phyloP scores from a whole-genome alignment of 53 echinoderm and acorn worm species.

The Temnopleurus reevesii region DNA sequence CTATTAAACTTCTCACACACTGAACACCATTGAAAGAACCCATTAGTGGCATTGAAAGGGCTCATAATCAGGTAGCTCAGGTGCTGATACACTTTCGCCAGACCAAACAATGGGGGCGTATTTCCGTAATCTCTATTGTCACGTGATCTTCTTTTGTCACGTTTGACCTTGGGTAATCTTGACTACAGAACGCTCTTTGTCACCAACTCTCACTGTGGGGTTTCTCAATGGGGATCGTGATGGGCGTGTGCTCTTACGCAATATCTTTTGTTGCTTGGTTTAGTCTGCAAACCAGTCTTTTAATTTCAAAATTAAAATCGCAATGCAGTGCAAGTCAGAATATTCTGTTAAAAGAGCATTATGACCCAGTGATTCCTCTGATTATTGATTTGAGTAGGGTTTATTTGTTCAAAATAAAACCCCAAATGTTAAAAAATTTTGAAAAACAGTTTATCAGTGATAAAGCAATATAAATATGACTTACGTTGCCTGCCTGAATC shows the following conservation, averaged over 20 bases:
- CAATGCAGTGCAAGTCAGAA: too few relatives aligned
- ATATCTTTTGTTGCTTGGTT: not conserved
- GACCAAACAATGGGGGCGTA: conserved; percentile 12
- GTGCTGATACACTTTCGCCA: not conserved
- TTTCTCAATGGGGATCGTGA: not conserved
- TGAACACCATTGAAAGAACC: not conserved
- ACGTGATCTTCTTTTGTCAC: conserved; percentile 16
- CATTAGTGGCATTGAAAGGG: not conserved
- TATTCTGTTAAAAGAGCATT: too few relatives aligned
- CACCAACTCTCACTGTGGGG: not conserved
- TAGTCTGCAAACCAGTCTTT: not conserved
- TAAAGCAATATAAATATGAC: too few relatives aligned
- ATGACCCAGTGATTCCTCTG: too few relatives aligned
- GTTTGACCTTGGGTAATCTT: conserved; percentile 2
- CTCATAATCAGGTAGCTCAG: not conserved
- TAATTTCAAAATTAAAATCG: not conserved
- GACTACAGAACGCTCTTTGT: conserved; percentile 5
- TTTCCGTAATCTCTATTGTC: not conserved
- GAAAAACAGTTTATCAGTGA: too few relatives aligned
- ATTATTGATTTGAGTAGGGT: too few relatives aligned
- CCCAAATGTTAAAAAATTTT: too few relatives aligned
- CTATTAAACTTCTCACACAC: not conserved
- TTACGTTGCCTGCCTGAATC: too few relatives aligned
- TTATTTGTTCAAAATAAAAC: too few relatives aligned
- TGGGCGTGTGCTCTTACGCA: not conserved